phyloP scores from a whole-genome alignment of 2,888 invertebrate species.

The Polylopha cassiicola region DNA sequence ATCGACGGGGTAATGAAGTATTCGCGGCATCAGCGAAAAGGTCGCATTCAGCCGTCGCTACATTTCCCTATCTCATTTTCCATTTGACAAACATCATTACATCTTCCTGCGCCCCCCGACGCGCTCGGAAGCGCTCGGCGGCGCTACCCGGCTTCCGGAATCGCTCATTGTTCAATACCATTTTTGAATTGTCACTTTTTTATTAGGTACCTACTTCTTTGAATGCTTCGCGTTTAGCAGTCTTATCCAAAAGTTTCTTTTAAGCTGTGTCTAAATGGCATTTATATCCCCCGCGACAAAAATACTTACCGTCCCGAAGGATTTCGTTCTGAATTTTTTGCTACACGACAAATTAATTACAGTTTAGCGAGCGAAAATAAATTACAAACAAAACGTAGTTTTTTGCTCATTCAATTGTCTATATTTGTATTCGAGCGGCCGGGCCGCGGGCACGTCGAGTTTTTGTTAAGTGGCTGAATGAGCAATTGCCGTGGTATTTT shows the following conservation, averaged over 20 bases:
- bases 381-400: constrained; percentile 4
- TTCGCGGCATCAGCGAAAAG: constrained; percentile 54
- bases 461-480: constrained; percentile 21
- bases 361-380: constrained; percentile 19
- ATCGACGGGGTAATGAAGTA: constrained; percentile 18
- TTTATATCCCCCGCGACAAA: too few relatives aligned
- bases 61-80: constrained; percentile 78
- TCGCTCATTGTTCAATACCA: constrained; percentile 38
- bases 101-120: constrained; percentile 65
- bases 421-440: constrained; percentile 12
- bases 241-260: too few relatives aligned
- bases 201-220: constrained; percentile 27
- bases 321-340: too few relatives aligned
- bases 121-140: constrained; percentile 54
- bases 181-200: constrained; percentile 35
- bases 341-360: constrained; percentile 19
- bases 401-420: constrained; percentile 17
- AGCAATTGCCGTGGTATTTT: constrained; percentile 17
- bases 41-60: constrained; percentile 61
- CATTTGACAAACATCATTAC: constrained; percentile 78
- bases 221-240: too few relatives aligned
- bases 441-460: constrained; percentile 5
- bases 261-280: too few relatives aligned
- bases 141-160: constrained; percentile 50
- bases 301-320: too few relatives aligned